Base-by-base conservation (phyloP, 1,140 invertebrate species). In the Pollicipes pollicipes region DNA sequence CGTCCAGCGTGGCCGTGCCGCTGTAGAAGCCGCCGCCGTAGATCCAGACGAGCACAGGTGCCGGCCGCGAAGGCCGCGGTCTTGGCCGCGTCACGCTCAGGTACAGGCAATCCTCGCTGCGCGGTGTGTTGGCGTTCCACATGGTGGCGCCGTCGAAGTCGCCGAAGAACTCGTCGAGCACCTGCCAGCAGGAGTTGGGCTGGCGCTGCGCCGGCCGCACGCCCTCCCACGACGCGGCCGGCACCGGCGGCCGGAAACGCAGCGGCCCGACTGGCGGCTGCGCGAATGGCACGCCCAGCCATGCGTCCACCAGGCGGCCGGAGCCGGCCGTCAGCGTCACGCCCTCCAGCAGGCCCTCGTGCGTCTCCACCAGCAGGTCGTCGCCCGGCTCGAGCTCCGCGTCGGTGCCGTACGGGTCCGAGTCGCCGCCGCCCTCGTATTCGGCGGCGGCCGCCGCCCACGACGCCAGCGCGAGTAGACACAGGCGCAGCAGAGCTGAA, bases 121-220 rank as follows among this genome's bases (percentile, higher is more conserved):
- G 87, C 77, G 91, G 89, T 0, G 91, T 94, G 75, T 93, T 94
- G 0, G 91, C 90, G 80, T 95, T 95, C 93, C 93, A 96, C 90
- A 95, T 95, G 77, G 91, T 89, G 75, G 93, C 90, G n/a, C 91
- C 90, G 71, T 88, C 86, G 79, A 93, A 93, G 0, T 89, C 90
- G 0, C 89, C 89, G 75, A 93, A 93, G 77, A 90, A 91, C 77
- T 91, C 89, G 78, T 91, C 92, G 70, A 87, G 83, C 78, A 68
- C 68, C 45, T 77, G 76, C 35, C 74, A 71, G 80, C 91, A 93
- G 72, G 88, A 90, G 77, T 91, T 90, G 30, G 90, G 89, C 77
- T 90, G 80, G 28, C 83, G 83, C 0, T 86, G 91, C 29, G 90
- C 89, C 78, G 91, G 88, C 24, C 89, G 81, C 0, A 91, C 84